phyloP scores from a whole-genome alignment of 1,140 invertebrate genomes.

The Chymomyza costata region DNA sequence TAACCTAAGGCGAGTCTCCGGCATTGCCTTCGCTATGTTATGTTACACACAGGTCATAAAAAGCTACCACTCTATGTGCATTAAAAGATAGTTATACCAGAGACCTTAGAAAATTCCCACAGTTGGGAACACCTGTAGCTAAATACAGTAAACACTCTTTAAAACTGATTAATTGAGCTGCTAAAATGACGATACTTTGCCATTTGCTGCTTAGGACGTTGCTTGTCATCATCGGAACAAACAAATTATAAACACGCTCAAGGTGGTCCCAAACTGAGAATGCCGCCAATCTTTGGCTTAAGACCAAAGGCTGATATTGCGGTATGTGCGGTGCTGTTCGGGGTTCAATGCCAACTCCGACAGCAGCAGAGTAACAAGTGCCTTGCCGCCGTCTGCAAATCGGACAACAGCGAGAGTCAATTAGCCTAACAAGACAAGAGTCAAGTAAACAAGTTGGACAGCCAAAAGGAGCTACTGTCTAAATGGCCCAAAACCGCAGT shows the following conservation, averaged over 20 bases:
- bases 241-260: constrained; percentile 41
- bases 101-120: constrained; percentile 40
- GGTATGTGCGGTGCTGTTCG: neutral
- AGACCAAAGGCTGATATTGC: constrained; percentile 14
- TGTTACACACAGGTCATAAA: neutral
- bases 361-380: neutral
- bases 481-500: constrained; percentile 32
- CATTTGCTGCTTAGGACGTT: constrained; percentile 4
- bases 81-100: too few species aligned
- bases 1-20: neutral
- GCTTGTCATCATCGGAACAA: constrained; percentile 48
- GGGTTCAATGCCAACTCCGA: neutral
- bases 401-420: constrained; percentile 34
- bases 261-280: constrained; percentile 43
- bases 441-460: constrained; percentile 27
- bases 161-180: constrained; percentile 64
- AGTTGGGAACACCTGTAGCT: constrained; percentile 30
- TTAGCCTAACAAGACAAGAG: constrained; percentile 67
- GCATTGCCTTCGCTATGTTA: neutral
- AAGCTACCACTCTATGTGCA: neutral
- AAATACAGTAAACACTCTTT: constrained; percentile 29
- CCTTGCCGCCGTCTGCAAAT: neutral
- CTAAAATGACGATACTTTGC: constrained; percentile 35
- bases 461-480: constrained; percentile 10
- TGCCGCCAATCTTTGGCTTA: too few species aligned